Base-by-base conservation (phyloP, 2,888 invertebrate genomes). In the Criorhina ranunculi region DNA sequence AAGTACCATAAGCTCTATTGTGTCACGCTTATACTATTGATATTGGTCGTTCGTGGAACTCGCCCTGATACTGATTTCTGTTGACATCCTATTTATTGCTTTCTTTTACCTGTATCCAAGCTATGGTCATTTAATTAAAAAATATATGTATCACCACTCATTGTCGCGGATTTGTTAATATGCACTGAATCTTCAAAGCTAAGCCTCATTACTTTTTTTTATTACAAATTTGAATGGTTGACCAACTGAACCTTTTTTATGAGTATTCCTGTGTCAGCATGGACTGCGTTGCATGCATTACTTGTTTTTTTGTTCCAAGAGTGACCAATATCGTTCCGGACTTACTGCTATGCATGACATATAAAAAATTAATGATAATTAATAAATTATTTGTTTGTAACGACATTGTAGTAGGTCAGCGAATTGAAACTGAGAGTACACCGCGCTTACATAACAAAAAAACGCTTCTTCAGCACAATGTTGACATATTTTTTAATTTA, bases 251-350 rank as follows among this genome's bases (percentile, higher is more conserved):
- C 7, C 2, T 24, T 24, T 24, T 24, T 4, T 4, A 24, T 15
- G 15, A 31, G 4, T 40, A 40, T 44, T 44, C 15, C 29, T 4
- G 9, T 17, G 37, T 12, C 24, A 42, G 15, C 29, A 19, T 5
- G 59, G 12, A 8, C 12, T 29, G 12, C 12, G n/a, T 37, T 9
- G 11, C n/a, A 7, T 15, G 24, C 24, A 24, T 24, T 24, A 24
- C 1, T 29, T 9, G 2, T 9, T 12, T 1, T 42, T 9, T 29
- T 60, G 29, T 29, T 15, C 42, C 44, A 60, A 31, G 44, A 44
- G 60, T 60, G 44, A 60, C 42, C 44, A 44, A 62, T 62, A 44
- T 9, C 15, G 31, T 29, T 60, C 31, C 29, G 11, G 8, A 59
- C 2, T 24, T 15, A 19, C 9, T 37, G 37, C 24, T 19, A 35